phyloP scores from a whole-genome alignment of 2,797 vertebrate species.

The Macroramphosus scolopax region DNA sequence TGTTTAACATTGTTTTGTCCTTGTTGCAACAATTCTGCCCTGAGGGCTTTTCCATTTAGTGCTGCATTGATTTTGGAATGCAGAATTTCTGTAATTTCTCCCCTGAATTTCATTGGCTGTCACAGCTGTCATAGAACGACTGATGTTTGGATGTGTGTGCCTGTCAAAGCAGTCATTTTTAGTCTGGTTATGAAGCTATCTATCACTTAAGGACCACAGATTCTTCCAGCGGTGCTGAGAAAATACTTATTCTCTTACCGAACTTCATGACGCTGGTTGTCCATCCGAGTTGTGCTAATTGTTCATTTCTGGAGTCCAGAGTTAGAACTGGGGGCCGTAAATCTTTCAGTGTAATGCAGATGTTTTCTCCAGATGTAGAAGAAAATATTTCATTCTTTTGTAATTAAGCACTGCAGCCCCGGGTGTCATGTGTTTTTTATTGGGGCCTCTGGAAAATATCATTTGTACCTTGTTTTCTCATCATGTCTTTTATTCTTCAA shows the following conservation, averaged over 20 bases:
- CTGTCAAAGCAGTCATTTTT: conserved; percentile 4
- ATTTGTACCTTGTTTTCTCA: conserved; percentile 82
- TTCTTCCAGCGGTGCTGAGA: conserved; percentile 33
- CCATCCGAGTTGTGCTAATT: conserved; percentile 79
- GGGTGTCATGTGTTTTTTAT: conserved; percentile 81
- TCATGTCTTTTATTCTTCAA: conserved; percentile 71
- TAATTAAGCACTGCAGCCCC: conserved; percentile 83
- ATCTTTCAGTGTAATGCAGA: conserved; percentile 79
- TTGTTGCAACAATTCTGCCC: conserved; percentile 45
- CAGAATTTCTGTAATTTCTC: conserved; percentile 36
- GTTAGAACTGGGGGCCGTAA: conserved; percentile 80
- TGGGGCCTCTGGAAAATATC: conserved; percentile 76
- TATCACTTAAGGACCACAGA: conserved; percentile 39
- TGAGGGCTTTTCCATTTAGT: conserved; percentile 32
- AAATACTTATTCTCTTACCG: conserved; percentile 52
- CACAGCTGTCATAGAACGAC: conserved; percentile 34
- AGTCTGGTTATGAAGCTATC: too few species aligned
- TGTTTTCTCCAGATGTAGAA: conserved; percentile 85
- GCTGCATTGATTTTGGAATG: conserved; percentile 42
- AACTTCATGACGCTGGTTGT: conserved; percentile 64
- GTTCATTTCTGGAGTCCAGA: conserved; percentile 71
- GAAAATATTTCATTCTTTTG: conserved; percentile 85
- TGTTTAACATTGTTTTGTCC: conserved; percentile 34
- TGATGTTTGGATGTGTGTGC: conserved; percentile 16
- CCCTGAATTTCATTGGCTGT: conserved; percentile 36